phyloP scores from a whole-genome alignment of 2,797 vertebrate species.

The Micrastur ruficollis region DNA sequence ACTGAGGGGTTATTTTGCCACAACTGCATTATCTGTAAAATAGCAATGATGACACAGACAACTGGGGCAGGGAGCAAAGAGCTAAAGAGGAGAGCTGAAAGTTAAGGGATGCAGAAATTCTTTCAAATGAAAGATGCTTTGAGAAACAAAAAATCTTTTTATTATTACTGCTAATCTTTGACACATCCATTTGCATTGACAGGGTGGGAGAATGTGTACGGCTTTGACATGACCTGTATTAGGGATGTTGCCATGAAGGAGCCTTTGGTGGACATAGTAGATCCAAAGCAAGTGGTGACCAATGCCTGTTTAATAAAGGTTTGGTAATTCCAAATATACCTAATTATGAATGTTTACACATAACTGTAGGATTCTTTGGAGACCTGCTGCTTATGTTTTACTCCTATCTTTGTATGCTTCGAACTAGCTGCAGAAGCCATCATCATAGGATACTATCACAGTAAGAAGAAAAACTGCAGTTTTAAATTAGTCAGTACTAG shows the following conservation, averaged over 20 bases:
- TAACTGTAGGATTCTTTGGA: not conserved
- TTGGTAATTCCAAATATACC: conserved; percentile 58
- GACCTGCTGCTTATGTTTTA: not conserved
- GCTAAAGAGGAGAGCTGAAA: not conserved
- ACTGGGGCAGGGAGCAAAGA: not conserved
- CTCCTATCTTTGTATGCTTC: not conserved
- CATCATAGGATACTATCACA: not conserved
- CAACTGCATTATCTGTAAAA: not conserved
- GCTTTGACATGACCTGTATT: conserved; percentile 99
- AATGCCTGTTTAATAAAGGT: conserved; percentile 97
- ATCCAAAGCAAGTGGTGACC: conserved; percentile 97
- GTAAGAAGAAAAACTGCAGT: not conserved
- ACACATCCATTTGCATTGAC: conserved; percentile 54
- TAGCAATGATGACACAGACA: not conserved
- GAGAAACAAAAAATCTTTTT: not conserved
- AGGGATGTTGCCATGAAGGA: conserved; percentile 97
- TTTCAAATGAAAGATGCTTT: not conserved
- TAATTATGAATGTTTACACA: not conserved
- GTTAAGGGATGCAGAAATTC: not conserved
- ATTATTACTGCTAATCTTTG: conserved; percentile 6
- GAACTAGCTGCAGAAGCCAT: not conserved
- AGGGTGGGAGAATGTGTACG: conserved; percentile 99
- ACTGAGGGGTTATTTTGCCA: not conserved
- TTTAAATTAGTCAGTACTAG: not conserved
- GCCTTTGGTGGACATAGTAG: conserved; percentile 95